These are phyloP conservation scores for Hiodon alosoides DNA, from an alignment of 2,113 vertebrate genomes.

Conservation along the genomic window DNA sequence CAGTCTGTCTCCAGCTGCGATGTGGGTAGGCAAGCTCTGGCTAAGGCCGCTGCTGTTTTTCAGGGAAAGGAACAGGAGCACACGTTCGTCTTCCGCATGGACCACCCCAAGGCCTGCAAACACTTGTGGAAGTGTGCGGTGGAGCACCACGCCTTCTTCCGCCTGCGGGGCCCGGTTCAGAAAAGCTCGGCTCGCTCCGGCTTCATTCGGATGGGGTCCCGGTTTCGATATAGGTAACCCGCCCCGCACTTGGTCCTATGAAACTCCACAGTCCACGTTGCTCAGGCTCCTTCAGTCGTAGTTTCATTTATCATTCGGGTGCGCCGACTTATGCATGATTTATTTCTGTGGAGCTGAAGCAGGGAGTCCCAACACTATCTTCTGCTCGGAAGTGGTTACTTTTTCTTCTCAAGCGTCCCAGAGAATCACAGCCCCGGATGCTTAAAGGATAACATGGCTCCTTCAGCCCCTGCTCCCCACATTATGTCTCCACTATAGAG, in stretches of 20 bases:
- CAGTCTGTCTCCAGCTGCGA: not conserved
- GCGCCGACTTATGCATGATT: no score
- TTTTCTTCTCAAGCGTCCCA: no score
- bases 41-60: constrained; percentile 11
- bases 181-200: constrained; percentile 75
- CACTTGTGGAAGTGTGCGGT: constrained; percentile 98
- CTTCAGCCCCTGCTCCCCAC: not conserved
- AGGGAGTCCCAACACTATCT: no score
- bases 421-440: no score
- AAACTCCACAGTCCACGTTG: no score
- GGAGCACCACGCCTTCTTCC: constrained; percentile 95
- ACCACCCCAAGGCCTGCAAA: constrained; percentile 96
- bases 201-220: constrained; percentile 92
- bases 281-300: no score
- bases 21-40: not conserved
- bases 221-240: constrained; percentile 89
- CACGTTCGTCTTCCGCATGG: constrained; percentile 94
- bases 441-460: no score
- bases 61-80: constrained; percentile 98
- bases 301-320: no score
- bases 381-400: no score
- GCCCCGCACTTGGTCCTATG: not conserved
- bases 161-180: constrained; percentile 85
- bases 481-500: not conserved
- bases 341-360: no score